Evolutionary conservation across 2,888 invertebrate genomes (phyloP).

Genomic region (Trachelus iudaicus): DNA sequence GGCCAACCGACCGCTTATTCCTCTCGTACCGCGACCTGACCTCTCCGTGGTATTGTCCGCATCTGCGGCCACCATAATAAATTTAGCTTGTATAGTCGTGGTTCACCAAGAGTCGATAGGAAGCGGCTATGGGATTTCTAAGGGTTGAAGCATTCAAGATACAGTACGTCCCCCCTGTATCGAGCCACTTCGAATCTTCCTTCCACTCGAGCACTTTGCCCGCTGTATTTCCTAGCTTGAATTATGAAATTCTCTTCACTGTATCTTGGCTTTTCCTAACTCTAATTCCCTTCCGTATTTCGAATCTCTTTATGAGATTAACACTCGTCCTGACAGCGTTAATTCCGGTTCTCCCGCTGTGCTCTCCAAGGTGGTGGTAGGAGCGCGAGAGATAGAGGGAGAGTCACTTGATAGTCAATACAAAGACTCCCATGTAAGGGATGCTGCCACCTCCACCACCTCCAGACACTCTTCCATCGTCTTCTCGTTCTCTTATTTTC

Average conservation of each 20-base stretch:
- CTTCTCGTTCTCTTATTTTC: conserved; percentile 10
- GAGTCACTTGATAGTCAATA: conserved; percentile 60
- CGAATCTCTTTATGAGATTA: conserved; percentile 31
- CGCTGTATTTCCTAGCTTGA: background rate
- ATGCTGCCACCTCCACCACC: conserved; percentile 23
- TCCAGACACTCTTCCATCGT: background rate
- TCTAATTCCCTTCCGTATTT: conserved; percentile 16
- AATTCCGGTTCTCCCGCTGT: conserved; percentile 26
- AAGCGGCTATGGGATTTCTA: conserved; percentile 13
- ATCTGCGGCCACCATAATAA: conserved; percentile 31
- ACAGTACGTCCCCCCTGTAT: background rate
- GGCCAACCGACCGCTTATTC: background rate
- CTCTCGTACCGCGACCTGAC: conserved; percentile 25
- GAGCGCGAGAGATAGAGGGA: conserved; percentile 34
- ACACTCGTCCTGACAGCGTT: conserved; percentile 31
- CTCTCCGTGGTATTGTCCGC: conserved; percentile 38
- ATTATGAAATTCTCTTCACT: background rate
- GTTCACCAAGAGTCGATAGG: background rate
- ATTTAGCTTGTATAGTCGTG: background rate
- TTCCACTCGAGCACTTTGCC: background rate
- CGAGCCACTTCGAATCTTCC: background rate
- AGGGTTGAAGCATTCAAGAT: conserved; percentile 12
- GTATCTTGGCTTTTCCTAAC: background rate
- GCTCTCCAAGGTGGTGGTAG: conserved; percentile 23
- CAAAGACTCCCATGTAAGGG: conserved; percentile 57